Base-by-base conservation (phyloP, 2,888 invertebrate genomes). In the Drosophila engyochracea region DNA sequence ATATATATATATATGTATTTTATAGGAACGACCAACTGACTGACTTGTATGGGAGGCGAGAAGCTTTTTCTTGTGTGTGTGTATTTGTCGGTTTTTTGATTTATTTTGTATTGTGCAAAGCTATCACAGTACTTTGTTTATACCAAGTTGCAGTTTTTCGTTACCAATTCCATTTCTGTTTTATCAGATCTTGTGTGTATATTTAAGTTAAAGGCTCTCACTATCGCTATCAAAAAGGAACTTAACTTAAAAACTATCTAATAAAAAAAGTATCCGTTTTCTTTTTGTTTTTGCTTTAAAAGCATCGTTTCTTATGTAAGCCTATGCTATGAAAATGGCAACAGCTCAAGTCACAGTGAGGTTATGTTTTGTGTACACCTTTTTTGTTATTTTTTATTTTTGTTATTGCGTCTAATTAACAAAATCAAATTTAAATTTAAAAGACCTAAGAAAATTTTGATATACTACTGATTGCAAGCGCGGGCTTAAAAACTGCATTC, bases 51-150 rank as follows among this genome's bases (percentile, higher is more conserved):
- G n/a, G 35, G 14, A 28, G 68, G 47, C 41, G 35, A 33, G n/a
- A 54, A 64, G 63, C 65, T 61, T 78, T 51, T 9, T 10, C n/a
- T 60, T 62, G 31, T 57, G 53, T 41, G 53, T 41, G 10, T 41
- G 14, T 22, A 25, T 16, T 14, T 53, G 7, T 33, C 1, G 37
- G 5, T 39, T 37, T 22, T n/a, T n/a, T 14, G 19, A 44, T 47
- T 28, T n/a, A 39, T 31, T 59, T 65, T 72, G 65, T 71, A 66
- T 61, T 79, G 70, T 77, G 77, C 65, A 70, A 91, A 91, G 91
- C 91, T 92, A 92, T 92, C 92, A 92, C 92, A 92, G 92, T 91
- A 91, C 85, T 91, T 91, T 90, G 81, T 81, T 82, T 87, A 77
- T 71, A 74, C 74, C 78, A 70, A 74, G 67, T 79, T 74, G 68